Evolutionary conservation across 2,888 invertebrate genomes (phyloP).

Genomic region (Caenorhabditis zanzibari): DNA sequence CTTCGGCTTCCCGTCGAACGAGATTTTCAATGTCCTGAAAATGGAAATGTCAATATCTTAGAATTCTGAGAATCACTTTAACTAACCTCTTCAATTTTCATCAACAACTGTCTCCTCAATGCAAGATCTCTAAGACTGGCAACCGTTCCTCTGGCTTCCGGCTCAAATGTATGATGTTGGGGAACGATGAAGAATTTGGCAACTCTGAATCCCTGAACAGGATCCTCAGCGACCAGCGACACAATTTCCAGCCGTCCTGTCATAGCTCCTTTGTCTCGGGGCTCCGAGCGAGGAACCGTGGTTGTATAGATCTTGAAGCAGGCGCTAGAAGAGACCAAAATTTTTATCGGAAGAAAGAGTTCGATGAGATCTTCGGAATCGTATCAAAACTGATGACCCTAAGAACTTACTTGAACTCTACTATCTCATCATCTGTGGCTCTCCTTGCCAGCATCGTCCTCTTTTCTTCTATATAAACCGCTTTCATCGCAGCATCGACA

Average conservation of each 20-base stretch:
- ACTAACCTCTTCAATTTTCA: not conserved
- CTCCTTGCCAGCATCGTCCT: not conserved
- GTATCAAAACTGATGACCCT: not conserved
- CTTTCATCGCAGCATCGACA: constrained; percentile 9
- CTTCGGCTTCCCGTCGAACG: not conserved
- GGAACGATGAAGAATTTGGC: constrained; percentile 52
- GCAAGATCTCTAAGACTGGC: not conserved
- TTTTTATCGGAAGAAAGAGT: not conserved
- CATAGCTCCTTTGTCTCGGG: not conserved
- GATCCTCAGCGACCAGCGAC: constrained; percentile 36
- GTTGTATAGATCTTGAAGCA: constrained; percentile 3
- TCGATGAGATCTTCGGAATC: not conserved
- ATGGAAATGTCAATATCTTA: not conserved
- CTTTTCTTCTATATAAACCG: constrained; percentile 25
- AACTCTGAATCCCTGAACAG: constrained; percentile 9
- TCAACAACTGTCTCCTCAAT: no score
- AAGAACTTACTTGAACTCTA: constrained; percentile 6
- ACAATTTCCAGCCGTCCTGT: constrained; percentile 27
- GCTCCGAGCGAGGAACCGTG: constrained; percentile 11
- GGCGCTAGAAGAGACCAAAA: not conserved
- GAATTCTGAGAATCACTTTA: not conserved
- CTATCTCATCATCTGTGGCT: constrained; percentile 18
- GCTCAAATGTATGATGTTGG: constrained; percentile 27
- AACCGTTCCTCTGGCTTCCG: not conserved
- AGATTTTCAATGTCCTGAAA: constrained; percentile 9